These are phyloP conservation scores for Lepidothrix coronata DNA, from an alignment of 2,113 vertebrate species.

Conservation along the genomic window DNA sequence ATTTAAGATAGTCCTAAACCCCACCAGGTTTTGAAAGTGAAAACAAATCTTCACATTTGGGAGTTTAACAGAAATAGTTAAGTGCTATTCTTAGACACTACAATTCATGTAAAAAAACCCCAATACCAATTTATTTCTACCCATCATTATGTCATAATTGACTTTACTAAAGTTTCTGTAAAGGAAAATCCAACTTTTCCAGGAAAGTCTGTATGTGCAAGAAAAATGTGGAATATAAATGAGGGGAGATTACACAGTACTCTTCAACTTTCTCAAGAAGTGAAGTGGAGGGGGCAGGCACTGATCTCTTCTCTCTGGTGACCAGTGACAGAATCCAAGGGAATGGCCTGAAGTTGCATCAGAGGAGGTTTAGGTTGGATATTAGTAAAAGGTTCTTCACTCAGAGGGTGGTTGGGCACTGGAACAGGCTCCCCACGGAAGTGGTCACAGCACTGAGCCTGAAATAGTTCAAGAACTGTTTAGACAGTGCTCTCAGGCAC, in stretches of 20 bases:
- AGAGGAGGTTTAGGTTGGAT: background rate
- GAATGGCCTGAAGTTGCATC: background rate
- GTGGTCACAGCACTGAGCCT: background rate
- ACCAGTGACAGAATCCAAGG: rapidly evolving
- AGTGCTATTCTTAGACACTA: background rate
- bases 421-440: background rate
- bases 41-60: background rate
- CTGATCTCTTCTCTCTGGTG: background rate
- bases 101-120: background rate
- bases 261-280: background rate
- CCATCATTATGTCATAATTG: background rate
- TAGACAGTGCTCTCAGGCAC: rapidly evolving
- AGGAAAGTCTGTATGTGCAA: background rate
- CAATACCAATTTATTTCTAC: background rate
- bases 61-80: background rate
- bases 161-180: background rate
- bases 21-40: background rate
- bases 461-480: background rate
- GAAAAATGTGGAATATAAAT: background rate
- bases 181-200: background rate
- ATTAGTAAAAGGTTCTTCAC: background rate
- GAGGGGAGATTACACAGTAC: background rate
- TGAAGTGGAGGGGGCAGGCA: background rate
- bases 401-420: background rate
- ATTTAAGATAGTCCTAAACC: background rate